These are phyloP conservation scores for Callionymus lyra DNA, from an alignment of 2,113 vertebrate genomes.

Conservation along the genomic window DNA sequence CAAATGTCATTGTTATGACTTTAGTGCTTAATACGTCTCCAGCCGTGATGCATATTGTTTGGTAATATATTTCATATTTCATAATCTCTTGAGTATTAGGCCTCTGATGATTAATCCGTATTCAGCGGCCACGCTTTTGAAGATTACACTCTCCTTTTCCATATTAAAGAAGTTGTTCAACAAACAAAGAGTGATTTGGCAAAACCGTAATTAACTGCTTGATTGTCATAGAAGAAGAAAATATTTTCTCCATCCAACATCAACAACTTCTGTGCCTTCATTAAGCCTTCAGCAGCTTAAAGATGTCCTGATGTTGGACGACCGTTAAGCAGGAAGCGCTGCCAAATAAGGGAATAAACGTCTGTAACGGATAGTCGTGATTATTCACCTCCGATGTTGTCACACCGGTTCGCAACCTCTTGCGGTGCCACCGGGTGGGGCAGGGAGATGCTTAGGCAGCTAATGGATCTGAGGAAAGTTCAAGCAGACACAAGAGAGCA, in stretches of 20 bases:
- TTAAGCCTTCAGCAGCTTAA: slow-evolving; percentile 46
- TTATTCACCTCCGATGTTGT: slow-evolving; percentile 11
- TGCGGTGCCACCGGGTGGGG: slow-evolving; percentile 35
- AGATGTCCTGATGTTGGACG: slow-evolving; percentile 18
- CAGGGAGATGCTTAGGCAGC: slow-evolving; percentile 20
- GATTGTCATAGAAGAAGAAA: slow-evolving; percentile 10
- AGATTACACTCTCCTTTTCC: slow-evolving; percentile 30
- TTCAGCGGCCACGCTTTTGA: slow-evolving; percentile 36
- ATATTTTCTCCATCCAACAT: slow-evolving; percentile 34
- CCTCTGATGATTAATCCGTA: slow-evolving; percentile 55
- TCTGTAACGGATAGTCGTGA: slow-evolving; percentile 30
- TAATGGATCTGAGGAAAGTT: slow-evolving; percentile 30
- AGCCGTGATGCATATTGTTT: slow-evolving; percentile 38
- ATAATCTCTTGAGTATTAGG: slow-evolving; percentile 50
- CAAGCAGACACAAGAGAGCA: not conserved
- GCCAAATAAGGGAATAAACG: slow-evolving; percentile 18
- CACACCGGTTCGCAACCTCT: slow-evolving; percentile 31
- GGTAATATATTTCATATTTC: slow-evolving; percentile 56
- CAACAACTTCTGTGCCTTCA: slow-evolving; percentile 40
- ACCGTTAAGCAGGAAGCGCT: slow-evolving; percentile 1
- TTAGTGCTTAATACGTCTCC: slow-evolving; percentile 50
- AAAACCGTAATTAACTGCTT: not conserved
- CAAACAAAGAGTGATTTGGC: slow-evolving; percentile 6
- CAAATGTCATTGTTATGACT: slow-evolving; percentile 60
- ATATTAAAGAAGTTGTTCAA: slow-evolving; percentile 9